These are phyloP conservation scores for Lingula anatina DNA, from an alignment of 2,888 invertebrate species.

Conservation along the genomic window DNA sequence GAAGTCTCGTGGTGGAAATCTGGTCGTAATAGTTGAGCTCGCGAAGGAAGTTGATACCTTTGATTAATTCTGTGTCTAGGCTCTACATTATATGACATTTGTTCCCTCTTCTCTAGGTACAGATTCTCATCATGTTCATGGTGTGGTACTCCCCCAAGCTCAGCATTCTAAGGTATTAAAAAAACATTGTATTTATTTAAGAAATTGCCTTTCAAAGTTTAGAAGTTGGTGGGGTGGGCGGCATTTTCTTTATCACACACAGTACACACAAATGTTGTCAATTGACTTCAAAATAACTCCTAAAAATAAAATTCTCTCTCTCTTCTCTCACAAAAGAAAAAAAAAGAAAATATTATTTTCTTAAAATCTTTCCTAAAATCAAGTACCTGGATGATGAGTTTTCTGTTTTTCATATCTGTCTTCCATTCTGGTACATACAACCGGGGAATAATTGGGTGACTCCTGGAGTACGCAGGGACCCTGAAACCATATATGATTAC, in stretches of 20 bases:
- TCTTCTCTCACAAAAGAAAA: too few relatives aligned
- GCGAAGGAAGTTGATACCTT: constrained; percentile 35
- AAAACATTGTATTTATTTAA: not conserved
- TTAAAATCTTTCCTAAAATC: too few relatives aligned
- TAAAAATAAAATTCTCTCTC: too few relatives aligned
- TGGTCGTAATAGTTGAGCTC: constrained; percentile 38
- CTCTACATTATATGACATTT: constrained; percentile 50
- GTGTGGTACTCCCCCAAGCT: constrained; percentile 40
- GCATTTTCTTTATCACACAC: too few relatives aligned
- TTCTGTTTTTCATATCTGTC: constrained; percentile 49
- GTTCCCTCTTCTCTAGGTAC: constrained; percentile 49
- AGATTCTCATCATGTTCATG: constrained; percentile 50
- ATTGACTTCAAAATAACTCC: too few relatives aligned
- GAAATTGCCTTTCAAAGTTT: too few relatives aligned
- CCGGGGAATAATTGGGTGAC: constrained; percentile 45
- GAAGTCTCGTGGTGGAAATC: constrained; percentile 39
- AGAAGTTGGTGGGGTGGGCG: too few relatives aligned
- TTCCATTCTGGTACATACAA: constrained; percentile 50
- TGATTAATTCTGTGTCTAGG: constrained; percentile 36
- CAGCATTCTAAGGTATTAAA: constrained; percentile 50
- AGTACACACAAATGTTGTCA: too few relatives aligned
- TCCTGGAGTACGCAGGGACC: constrained; percentile 39
- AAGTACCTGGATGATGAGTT: constrained; percentile 41
- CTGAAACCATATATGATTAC: constrained; percentile 17
- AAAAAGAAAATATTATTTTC: too few relatives aligned